Base-by-base conservation (phyloP, 2,113 vertebrate species). In the Vombatus ursinus region DNA sequence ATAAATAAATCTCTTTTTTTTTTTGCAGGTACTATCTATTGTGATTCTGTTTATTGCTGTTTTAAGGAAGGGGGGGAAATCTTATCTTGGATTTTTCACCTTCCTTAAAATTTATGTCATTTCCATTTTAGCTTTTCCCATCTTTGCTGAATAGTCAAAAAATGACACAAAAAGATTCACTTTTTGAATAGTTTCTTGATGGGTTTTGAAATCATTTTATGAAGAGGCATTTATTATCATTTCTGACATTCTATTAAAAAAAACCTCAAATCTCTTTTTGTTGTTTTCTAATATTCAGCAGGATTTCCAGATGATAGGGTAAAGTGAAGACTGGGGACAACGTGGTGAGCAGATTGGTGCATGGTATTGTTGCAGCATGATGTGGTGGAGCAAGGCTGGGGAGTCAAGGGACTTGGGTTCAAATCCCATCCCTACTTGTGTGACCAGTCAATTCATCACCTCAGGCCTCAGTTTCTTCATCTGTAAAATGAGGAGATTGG, bases 191-290 rank as follows among this genome's bases (percentile, higher is more conserved):
- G 47, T 44, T 95, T 90, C 25, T 37, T 92, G 22, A 93, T 93
- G 94, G 61, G 49, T 61, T 94, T 89, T 93, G 16, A 23, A 93
- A 90, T 57, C 51, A 90, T 91, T 95, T 95, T 93, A 92, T 92
- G 53, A 89, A 9, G 11, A 24, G 5, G 11, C 96, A 92, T 95
- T 95, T 95, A 51, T 52, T 57, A 26, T 93, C 53, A 9, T 97
- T 89, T 89, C 52, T 47, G 49, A 50, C 90, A 49, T 37, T 95
- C 52, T 96, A 24, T 94, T 95, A 50, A 49, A 90, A 90, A 90
- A 90, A 24, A 9, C 23, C 48, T n/a, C 68, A 84, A 84, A 44
- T 28, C 37, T 44, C 26, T 84, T 44, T 44, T 44, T 84, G 68
- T 84, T 44, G 1, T 44, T 84, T 48, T 50, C 50, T 50, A 31